Base-by-base conservation (phyloP, 2,888 invertebrate species). In the Thera obeliscata region DNA sequence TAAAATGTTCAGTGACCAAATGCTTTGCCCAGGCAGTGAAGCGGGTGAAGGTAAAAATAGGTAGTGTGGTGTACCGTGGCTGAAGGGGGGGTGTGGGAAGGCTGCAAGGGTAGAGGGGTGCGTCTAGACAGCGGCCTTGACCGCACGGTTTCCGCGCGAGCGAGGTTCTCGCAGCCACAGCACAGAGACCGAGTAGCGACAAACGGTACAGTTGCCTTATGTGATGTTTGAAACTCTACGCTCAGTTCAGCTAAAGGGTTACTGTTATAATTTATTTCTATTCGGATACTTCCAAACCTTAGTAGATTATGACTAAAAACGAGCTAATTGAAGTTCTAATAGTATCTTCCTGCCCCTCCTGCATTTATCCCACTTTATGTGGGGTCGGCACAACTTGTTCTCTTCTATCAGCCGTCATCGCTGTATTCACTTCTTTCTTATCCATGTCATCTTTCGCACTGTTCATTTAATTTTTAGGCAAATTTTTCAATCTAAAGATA, bases 91-190 rank as follows among this genome's bases (percentile, higher is more conserved):
- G 73, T 72, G 77, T 76, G 74, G 56, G 76, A 75, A 63, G 67
- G 72, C 71, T 65, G 70, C 79, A 72, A 66, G 69, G 73, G 78
- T 68, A 77, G 77, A 77, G 83, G 83, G 87, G 82, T 82, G 86
- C 82, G 92, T 92, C 91, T 91, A 91, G 91, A 91, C 91, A 76
- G 71, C 83, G 91, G 92, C 92, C 93, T 92, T 92, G 92, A 91
- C 92, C 92, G 89, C 84, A 79, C 85, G 86, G 91, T 90, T 92
- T 92, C 89, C 91, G 92, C 88, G 89, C 90, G 83, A 79, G 75
- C 87, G 89, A 88, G 89, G 90, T 88, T 90, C 87, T 73, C 67
- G 77, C 22, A 22, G 22, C 87, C 87, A 85, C 88, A 90, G 87
- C 90, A 88, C 85, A 89, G 85, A 88, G 85, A 89, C 90, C 89